Base-by-base conservation (phyloP, 2,888 invertebrate genomes). In the Pseudanteris insignis region DNA sequence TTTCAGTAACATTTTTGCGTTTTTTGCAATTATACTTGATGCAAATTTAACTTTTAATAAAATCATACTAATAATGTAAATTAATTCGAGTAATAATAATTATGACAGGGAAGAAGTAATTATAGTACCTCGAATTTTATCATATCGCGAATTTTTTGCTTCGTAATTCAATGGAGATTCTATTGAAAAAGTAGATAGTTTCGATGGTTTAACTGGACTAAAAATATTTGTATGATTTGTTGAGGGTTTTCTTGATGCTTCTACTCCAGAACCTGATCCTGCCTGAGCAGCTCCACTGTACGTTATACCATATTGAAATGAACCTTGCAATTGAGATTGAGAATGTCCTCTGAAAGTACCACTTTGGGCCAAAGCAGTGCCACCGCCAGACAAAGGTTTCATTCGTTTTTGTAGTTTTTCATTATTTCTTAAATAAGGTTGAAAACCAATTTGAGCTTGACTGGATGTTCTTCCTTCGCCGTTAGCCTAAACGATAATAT, bases 361-460 rank as follows among this genome's bases (percentile, higher is more conserved):
- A 41, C 91, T 88, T 77, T 92, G 91, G 1, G 92, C 88, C 2
- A 89, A 88, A 0, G 92, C 89, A 59, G 88, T 86, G 4, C 92
- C 92, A 21, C 89, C 88, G 1, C 92, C 92, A 48, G 85, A 85
- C 71, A 88, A 89, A 2, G 89, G 87, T 54, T 79, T 80, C 37
- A 82, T 81, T 63, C 85, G 83, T 28, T 74, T 76, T 33, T 82
- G 81, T 14, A 78, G 70, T 68, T 84, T 83, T 34, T 87, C 86
- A 53, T 84, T 84, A 0, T 67, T 61, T 2, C 69, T 70, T 48
- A 88, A 86, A 67, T 87, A 86, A 0, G 92, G 92, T 41, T 88
- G 87, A 73, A 93, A 92, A 1, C 92, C 92, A 58, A 93, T 92
- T 81, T 93, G 92, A 2, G 93, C 92, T 81, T 93, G 92, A 21